These are phyloP conservation scores for Tenthredo amoena DNA, from an alignment of 2,888 invertebrate species.

Conservation along the genomic window DNA sequence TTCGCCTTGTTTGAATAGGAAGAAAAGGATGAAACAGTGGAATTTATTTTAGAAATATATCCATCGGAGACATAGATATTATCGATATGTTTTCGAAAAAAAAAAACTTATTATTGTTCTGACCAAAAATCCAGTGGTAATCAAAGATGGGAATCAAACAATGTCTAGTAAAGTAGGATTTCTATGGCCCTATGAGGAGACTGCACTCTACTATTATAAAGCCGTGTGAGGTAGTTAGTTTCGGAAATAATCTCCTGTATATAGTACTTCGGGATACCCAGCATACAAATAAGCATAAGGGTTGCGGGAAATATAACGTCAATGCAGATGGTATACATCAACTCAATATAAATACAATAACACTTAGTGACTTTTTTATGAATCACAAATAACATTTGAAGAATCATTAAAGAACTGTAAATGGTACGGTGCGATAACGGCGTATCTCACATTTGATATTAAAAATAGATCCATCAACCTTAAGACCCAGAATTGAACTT, in stretches of 20 bases:
- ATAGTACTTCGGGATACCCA: neutral
- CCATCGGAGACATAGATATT: neutral
- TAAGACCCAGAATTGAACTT: neutral
- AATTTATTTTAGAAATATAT: neutral
- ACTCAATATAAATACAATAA: constrained; percentile 22
- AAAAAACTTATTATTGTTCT: neutral
- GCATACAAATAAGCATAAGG: neutral
- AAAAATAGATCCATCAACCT: neutral
- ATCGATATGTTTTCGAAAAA: neutral
- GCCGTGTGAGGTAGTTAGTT: neutral
- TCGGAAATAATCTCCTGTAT: neutral
- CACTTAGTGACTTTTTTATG: neutral
- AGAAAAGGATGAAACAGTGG: neutral
- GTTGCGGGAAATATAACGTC: neutral
- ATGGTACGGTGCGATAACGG: neutral
- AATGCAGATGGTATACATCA: neutral
- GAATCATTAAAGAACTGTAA: neutral
- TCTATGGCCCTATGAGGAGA: neutral
- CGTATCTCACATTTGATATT: neutral
- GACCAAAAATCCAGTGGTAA: neutral
- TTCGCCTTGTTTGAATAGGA: neutral
- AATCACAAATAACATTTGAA: neutral
- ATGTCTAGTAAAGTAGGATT: neutral
- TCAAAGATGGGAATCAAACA: neutral
- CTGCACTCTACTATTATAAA: neutral